Conservation (phyloP, 2,888 invertebrate species). For the Coelogynopora nodosa region DNA sequence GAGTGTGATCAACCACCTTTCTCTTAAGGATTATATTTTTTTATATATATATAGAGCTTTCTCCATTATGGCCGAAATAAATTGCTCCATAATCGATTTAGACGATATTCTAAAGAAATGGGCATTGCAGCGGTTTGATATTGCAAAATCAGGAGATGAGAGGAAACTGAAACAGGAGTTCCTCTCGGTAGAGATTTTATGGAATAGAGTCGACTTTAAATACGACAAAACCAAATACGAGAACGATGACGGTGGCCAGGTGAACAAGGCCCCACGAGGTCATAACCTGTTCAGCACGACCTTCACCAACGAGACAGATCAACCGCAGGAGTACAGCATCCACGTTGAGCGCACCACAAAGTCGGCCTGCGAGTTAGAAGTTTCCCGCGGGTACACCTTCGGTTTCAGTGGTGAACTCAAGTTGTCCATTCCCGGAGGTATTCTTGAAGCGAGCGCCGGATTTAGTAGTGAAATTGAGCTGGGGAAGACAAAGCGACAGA, state of each 20-base stretch:
- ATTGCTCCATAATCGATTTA: too few relatives aligned
- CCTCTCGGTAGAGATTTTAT: not conserved
- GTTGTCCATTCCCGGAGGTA: constrained; percentile 58
- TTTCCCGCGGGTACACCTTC: not conserved
- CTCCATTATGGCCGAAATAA: too few relatives aligned
- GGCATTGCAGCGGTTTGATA: not conserved
- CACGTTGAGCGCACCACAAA: not conserved
- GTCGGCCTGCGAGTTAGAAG: not conserved
- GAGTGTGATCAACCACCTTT: too few relatives aligned
- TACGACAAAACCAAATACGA: not conserved
- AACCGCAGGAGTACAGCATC: not conserved
- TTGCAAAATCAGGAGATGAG: not conserved
- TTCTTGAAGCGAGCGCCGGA: constrained; percentile 60
- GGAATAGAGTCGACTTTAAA: not conserved
- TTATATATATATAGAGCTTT: too few relatives aligned
- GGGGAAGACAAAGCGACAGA: constrained; percentile 57
- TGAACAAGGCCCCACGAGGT: not conserved
- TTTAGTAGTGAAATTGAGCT: constrained; percentile 60
- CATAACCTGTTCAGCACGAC: not conserved
- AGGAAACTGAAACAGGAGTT: not conserved
- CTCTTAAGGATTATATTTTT: too few relatives aligned
- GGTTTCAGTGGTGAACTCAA: not conserved
- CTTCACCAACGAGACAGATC: not conserved
- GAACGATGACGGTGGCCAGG: not conserved
- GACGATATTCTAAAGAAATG: too few relatives aligned